Evolutionary conservation across 2,888 invertebrate genomes (phyloP), one percentile per base, ranked within the genome.

Genomic region (Ditylenchus weischeri): DNA sequence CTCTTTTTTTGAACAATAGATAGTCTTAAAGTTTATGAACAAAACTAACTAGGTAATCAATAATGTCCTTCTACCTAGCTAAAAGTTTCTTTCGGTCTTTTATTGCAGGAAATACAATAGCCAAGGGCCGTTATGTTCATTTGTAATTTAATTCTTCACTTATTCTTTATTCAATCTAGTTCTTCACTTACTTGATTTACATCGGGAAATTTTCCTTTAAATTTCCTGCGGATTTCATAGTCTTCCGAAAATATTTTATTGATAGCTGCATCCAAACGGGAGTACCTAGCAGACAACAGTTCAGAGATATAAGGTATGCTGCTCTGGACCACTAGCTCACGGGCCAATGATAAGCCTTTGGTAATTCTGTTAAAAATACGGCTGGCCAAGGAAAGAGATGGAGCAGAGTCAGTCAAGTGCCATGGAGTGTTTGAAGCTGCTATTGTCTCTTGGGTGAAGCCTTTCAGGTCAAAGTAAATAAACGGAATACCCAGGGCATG

Each of bases 401-500:
- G 21, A 57, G 69, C 13, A 69, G 63, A 23, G 29, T 21, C 36
- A 21, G 15, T n/a, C 18, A 64, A 50, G n/a, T 59, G 68, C 49
- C 78, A 65, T 0, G 80, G 75, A 0, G 71, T 72, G 54, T 77
- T 76, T 35, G 82, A 73, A 10, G 80, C 82, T 21, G 80, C 64
- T 13, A 78, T 62, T 15, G 79, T 82, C 65, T 82, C 82, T 64
- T 80, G 79, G 15, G 77, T 76, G 19, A 81, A 67, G 10, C 80
- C 81, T 69, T 78, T 76, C 15, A 72, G 63, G 66, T 82, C 82
- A 43, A 74, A 79, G 66, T 83, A 80, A 59, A 82, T 75, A 50
- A 78, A 77, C 0, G 82, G 82, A 19, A 81, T 72, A n/a, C 75
- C 76, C 15, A 82, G 68, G 0, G 78, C 70, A 67, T 82, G 77